phyloP scores from a whole-genome alignment of 2,888 invertebrate genomes.

The Halictus ligatus region DNA sequence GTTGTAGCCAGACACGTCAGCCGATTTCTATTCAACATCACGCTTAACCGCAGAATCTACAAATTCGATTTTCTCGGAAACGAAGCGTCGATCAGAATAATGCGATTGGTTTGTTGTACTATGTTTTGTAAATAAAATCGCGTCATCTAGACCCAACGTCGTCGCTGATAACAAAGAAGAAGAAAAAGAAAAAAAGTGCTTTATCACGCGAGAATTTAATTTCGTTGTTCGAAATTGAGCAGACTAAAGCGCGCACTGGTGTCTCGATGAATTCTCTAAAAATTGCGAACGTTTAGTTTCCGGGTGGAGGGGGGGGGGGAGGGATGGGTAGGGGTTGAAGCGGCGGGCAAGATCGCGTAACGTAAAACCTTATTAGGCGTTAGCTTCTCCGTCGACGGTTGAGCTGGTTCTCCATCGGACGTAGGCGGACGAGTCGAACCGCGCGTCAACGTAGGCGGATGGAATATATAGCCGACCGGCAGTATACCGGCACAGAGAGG shows the following conservation, averaged over 20 bases:
- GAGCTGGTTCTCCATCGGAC: constrained; percentile 63
- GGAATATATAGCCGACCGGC: constrained; percentile 56
- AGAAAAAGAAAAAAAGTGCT: not conserved
- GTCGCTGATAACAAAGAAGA: not conserved
- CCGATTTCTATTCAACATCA: no score
- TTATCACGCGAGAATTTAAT: not conserved
- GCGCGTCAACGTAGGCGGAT: constrained; percentile 55
- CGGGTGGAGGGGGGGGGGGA: no score
- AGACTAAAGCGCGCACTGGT: not conserved
- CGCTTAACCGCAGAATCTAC: not conserved
- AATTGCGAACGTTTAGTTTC: not conserved
- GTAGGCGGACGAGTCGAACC: constrained; percentile 62
- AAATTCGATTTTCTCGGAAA: not conserved
- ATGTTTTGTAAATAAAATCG: not conserved
- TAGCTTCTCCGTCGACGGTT: constrained; percentile 70
- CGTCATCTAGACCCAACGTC: not conserved
- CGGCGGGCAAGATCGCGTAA: constrained; percentile 66
- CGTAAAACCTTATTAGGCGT: constrained; percentile 74
- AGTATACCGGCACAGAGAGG: constrained; percentile 62
- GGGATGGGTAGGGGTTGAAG: not conserved
- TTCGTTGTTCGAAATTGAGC: not conserved
- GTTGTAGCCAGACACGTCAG: not conserved
- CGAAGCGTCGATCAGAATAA: not conserved
- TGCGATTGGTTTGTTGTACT: not conserved
- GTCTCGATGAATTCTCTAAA: not conserved